Conservation (phyloP, 2,888 invertebrate species). For the Blera fallax region DNA sequence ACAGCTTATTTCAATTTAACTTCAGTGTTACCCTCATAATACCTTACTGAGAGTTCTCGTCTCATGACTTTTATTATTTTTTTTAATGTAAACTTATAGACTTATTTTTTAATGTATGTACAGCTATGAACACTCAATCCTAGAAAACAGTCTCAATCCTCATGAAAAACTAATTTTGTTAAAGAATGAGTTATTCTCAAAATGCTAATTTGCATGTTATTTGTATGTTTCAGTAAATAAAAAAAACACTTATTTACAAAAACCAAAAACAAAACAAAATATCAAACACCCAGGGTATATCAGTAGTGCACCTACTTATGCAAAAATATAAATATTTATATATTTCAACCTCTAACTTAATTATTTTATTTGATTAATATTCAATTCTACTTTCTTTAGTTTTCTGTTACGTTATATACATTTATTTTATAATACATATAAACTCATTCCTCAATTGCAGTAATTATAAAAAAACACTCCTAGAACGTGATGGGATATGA, state of each 20-base stretch:
- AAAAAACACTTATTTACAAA: constrained; percentile 29
- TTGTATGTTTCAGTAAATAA: not conserved
- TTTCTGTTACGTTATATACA: constrained; percentile 25
- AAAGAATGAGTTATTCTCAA: not conserved
- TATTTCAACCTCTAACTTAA: constrained; percentile 6
- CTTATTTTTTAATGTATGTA: not conserved
- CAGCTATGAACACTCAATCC: not conserved
- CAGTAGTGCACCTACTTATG: constrained; percentile 71
- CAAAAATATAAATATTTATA: constrained; percentile 20
- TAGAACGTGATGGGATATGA: constrained; percentile 38
- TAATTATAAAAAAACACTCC: constrained; percentile 20
- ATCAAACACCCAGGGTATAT: constrained; percentile 73
- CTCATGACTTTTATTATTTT: too few species aligned
- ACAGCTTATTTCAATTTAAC: too few species aligned
- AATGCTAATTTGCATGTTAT: not conserved
- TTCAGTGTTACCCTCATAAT: too few species aligned
- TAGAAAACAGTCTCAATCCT: not conserved
- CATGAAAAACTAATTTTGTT: not conserved
- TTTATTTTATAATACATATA: constrained; percentile 21
- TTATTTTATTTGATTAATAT: not conserved
- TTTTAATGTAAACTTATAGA: not conserved
- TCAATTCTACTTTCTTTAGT: constrained; percentile 25
- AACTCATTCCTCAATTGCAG: constrained; percentile 45
- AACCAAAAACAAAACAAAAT: constrained; percentile 33
- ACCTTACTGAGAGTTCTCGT: too few species aligned